Base-by-base conservation (phyloP, 2,113 vertebrate genomes). In the Arizona elegans region DNA sequence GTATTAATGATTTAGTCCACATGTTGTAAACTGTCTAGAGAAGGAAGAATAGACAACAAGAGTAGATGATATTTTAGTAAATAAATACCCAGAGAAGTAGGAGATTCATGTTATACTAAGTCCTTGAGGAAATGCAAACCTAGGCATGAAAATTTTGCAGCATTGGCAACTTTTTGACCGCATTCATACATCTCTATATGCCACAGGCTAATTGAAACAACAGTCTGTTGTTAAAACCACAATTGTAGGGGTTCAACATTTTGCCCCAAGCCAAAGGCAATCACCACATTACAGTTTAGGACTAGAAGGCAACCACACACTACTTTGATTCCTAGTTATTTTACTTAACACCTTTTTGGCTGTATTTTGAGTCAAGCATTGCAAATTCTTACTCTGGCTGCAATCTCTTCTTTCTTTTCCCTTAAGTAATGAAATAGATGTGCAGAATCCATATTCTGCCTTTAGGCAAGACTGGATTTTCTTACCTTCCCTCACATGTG, bases 391-490 rank as follows among this genome's bases (percentile, higher is more conserved):
- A 91, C 50, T 81, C 85, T 86, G 13, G 5, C 38, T 94, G 75
- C 86, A 87, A 54, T 13, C 7, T 87, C 55, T 81, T 81, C 75
- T 23, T 75, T 91, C 62, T 88, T 38, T 47, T 52, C 56, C 0
- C 23, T 23, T 50, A 23, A 92, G 52, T 12, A 92, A 8, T 62
- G 88, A 90, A 90, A 87, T 88, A 95, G n/a, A 87, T 17, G 90
- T 53, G 53, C 90, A 85, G 58, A 52, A 70, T 29, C 88, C 70
- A 59, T 50, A 47, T 38, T 91, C 23, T 95, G 87, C n/a, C 75
- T 70, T 92, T 23, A 90, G 90, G 93, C 53, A 19, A n/a, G 91
- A 54, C 94, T 92, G 92, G 86, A 90, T 94, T 33, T 94, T 92
- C 93, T 93, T 29, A n/a, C 92, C 3, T 47, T 56, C 58, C 90